A percentile compares a stretch with the other conserved stretches of the same genome.
Conservation (phyloP, 2,888 invertebrate genomes). For the Andrena hattorfiana region DNA sequence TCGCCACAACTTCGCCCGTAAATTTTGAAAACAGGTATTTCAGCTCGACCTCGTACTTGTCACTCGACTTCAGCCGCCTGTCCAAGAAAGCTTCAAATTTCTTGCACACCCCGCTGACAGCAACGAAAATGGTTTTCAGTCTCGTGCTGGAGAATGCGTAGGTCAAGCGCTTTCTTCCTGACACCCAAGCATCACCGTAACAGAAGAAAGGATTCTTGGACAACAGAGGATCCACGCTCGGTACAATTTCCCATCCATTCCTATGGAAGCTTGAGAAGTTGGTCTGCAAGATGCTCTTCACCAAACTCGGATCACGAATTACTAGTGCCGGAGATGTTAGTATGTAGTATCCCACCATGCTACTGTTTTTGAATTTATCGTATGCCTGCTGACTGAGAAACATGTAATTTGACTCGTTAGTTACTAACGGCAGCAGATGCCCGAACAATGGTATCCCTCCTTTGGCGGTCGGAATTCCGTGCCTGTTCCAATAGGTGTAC, state of each 20-base stretch:
- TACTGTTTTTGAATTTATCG: slow-evolving; percentile 50
- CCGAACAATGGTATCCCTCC: slow-evolving; percentile 68
- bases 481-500: slow-evolving; percentile 63
- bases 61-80: slow-evolving; percentile 3
- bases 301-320: slow-evolving; percentile 73
- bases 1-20: slow-evolving; percentile 76
- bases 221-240: slow-evolving; percentile 70
- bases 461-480: slow-evolving; percentile 54
- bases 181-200: slow-evolving; percentile 72
- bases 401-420: slow-evolving; percentile 31
- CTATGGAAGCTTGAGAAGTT: slow-evolving; percentile 75
- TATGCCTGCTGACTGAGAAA: slow-evolving; percentile 60
- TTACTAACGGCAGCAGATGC: slow-evolving; percentile 56
- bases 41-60: slow-evolving; percentile 64
- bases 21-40: slow-evolving; percentile 69
- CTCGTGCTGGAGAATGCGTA: slow-evolving; percentile 69
- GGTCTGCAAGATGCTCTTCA: slow-evolving; percentile 73
- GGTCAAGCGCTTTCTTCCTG: slow-evolving; percentile 50
- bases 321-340: neutral
- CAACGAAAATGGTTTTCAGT: slow-evolving; percentile 71
- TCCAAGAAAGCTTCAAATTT: slow-evolving; percentile 67
- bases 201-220: slow-evolving; percentile 76
- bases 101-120: slow-evolving; percentile 66
- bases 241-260: slow-evolving; percentile 62
- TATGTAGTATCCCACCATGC: slow-evolving; percentile 73